Conservation (phyloP, 2,888 invertebrate genomes). For the Myopa testacea region DNA sequence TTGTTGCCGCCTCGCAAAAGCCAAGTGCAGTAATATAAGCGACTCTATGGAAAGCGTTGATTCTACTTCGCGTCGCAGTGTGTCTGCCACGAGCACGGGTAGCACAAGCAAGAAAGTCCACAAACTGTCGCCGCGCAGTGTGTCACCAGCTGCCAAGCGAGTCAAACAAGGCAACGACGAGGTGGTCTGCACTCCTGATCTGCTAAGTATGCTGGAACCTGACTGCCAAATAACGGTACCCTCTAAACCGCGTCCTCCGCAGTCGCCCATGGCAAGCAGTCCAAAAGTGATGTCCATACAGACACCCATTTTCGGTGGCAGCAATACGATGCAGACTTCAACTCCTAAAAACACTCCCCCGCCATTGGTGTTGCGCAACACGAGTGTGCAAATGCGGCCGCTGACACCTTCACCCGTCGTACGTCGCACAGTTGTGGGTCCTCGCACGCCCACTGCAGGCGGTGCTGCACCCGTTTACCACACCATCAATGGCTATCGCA, state of each 20-base stretch:
- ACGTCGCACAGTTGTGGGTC: slow-evolving; percentile 60
- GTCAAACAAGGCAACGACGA: slow-evolving; percentile 65
- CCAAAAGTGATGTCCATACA: slow-evolving; percentile 55
- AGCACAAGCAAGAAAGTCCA: slow-evolving; percentile 48
- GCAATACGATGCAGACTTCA: slow-evolving; percentile 22
- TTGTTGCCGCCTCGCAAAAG: slow-evolving; percentile 63
- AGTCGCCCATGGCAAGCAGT: slow-evolving; percentile 49
- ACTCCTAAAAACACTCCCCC: slow-evolving; percentile 53
- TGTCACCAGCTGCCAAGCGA: slow-evolving; percentile 53
- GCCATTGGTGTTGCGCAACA: slow-evolving; percentile 61
- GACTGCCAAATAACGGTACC: slow-evolving; percentile 64
- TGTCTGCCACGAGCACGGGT: slow-evolving; percentile 48
- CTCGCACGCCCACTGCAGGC: slow-evolving; percentile 52
- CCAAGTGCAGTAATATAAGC: slow-evolving; percentile 59
- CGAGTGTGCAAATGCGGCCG: slow-evolving; percentile 59
- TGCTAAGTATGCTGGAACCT: slow-evolving; percentile 65
- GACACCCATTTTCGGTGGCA: slow-evolving; percentile 38
- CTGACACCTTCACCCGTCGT: slow-evolving; percentile 48
- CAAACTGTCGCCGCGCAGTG: slow-evolving; percentile 46
- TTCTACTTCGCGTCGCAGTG: slow-evolving; percentile 59
- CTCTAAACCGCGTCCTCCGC: slow-evolving; percentile 50
- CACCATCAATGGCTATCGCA: slow-evolving; percentile 67
- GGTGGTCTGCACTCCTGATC: slow-evolving; percentile 75
- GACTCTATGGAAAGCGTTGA: slow-evolving; percentile 63
- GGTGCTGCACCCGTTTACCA: slow-evolving; percentile 64